Evolutionary conservation across 2,797 vertebrate genomes (phyloP).

Genomic region (Benthosema pterotum): DNA sequence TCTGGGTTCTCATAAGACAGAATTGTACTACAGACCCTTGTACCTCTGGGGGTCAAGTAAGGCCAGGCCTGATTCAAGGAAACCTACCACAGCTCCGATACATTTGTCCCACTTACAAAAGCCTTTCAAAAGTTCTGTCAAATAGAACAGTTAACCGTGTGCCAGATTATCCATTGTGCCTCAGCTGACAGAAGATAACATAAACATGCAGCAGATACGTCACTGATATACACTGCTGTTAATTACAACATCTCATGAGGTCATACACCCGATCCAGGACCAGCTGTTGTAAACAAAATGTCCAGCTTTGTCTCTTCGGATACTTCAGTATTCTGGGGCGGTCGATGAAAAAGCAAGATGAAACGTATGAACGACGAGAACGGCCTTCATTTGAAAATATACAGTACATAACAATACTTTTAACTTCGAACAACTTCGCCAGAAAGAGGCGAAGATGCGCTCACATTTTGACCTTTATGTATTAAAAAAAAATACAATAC

Average conservation of each 20-base stretch:
- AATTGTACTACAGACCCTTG: not conserved
- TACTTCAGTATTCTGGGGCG: not conserved
- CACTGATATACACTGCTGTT: not conserved
- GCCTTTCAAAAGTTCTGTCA: not conserved
- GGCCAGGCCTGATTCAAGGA: not conserved
- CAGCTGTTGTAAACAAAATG: conserved; percentile 3
- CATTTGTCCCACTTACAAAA: not conserved
- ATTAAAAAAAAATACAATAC: conserved; percentile 41
- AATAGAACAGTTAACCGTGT: not conserved
- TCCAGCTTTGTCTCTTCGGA: not conserved
- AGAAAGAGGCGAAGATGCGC: conserved; percentile 3
- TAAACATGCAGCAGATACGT: conserved; percentile 4
- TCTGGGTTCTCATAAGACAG: not conserved
- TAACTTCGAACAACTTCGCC: conserved; percentile 44
- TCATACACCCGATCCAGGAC: not conserved
- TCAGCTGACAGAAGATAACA: conserved; percentile 27
- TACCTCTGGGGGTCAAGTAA: not conserved
- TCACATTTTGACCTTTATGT: conserved; percentile 43
- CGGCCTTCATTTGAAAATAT: conserved; percentile 59
- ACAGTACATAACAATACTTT: conserved; percentile 22
- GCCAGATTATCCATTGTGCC: not conserved
- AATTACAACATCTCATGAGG: not conserved
- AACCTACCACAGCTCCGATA: not conserved
- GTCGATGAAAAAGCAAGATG: not conserved
- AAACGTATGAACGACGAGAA: conserved; percentile 8